Evolutionary conservation across 2,888 invertebrate genomes (phyloP), one percentile per base, ranked within the genome.

Genomic region (Catocala nupta): DNA sequence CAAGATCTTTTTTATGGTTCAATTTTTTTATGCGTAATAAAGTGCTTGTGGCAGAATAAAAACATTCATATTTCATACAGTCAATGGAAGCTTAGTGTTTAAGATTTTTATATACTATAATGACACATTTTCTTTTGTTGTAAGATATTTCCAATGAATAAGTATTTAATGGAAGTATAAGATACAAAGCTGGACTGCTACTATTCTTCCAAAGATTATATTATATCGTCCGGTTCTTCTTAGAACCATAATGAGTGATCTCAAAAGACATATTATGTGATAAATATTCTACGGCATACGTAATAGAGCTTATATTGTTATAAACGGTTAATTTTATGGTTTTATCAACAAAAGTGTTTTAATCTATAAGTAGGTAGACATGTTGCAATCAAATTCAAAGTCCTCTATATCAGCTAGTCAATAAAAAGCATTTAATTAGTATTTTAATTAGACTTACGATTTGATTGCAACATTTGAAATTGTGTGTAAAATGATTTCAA

Each of bases 241-340:
- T 25, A n/a, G 16, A 60, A 48, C 43, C 10, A 48, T 12, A 57
- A 25, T 49, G 10, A 54, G 58, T 61, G 56, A 70, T 59, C 33
- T 68, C 52, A 51, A 52, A 48, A 61, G 42, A 64, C 34, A 44
- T 10, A 16, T 36, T 65, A 59, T 68, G 16, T 59, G 48, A 63
- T 56, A 59, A 44, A 8, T 55, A 63, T 43, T 67, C 55, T 59
- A 67, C 53, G 42, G 13, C 67, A 65, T 75, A 75, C 75, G 69
- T 71, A 66, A 71, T 72, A 76, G 76, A 75, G 75, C 75, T 75
- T 75, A 71, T 71, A 36, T 62, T 59, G 45, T 50, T 3, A n/a
- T 16, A 45, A 13, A 5, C 5, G 13, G 44, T 51, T 39, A 0
- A 48, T 36, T 39, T 55, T 55, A 13, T 13, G 12, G 36, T 48